Evolutionary conservation across 35 echinoderm and acorn worm genomes (phyloP).

Genomic region (Eucidaris tribuloides): DNA sequence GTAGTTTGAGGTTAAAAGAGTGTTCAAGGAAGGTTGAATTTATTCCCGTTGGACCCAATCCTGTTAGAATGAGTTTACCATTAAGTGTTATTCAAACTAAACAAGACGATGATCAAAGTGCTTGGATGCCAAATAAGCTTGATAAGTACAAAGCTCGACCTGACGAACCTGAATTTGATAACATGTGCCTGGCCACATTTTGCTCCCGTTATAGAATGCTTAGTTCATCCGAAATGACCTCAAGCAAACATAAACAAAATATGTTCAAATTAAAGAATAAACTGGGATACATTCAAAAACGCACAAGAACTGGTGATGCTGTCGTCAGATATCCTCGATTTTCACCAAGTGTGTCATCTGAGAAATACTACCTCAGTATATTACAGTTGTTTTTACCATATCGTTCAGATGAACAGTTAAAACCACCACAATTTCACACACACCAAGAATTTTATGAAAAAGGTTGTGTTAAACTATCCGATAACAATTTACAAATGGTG

Average conservation of each 20-base stretch:
- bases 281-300: slow-evolving; percentile 33
- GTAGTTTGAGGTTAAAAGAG: too few species aligned
- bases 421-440: slow-evolving; percentile 1
- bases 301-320: slow-evolving; percentile 24
- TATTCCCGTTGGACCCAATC: too few species aligned
- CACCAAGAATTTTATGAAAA: slow-evolving; percentile 31
- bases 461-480: neutral
- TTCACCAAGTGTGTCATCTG: neutral
- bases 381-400: slow-evolving; percentile 48
- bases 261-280: slow-evolving; percentile 15
- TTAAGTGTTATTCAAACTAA: neutral
- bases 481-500: neutral
- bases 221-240: neutral
- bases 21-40: too few species aligned
- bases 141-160: slow-evolving; percentile 56
- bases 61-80: slow-evolving; percentile 29
- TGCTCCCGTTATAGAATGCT: slow-evolving; percentile 31
- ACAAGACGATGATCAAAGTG: slow-evolving; percentile 37
- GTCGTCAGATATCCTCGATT: slow-evolving; percentile 39
- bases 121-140: slow-evolving; percentile 41
- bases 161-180: slow-evolving; percentile 5
- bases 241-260: neutral
- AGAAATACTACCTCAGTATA: slow-evolving; percentile 45
- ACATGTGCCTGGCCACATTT: slow-evolving; percentile 57
- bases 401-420: slow-evolving; percentile 38